These are phyloP conservation scores for Thryonomys swinderianus DNA, from an alignment of 2,113 vertebrate genomes.

Conservation along the genomic window DNA sequence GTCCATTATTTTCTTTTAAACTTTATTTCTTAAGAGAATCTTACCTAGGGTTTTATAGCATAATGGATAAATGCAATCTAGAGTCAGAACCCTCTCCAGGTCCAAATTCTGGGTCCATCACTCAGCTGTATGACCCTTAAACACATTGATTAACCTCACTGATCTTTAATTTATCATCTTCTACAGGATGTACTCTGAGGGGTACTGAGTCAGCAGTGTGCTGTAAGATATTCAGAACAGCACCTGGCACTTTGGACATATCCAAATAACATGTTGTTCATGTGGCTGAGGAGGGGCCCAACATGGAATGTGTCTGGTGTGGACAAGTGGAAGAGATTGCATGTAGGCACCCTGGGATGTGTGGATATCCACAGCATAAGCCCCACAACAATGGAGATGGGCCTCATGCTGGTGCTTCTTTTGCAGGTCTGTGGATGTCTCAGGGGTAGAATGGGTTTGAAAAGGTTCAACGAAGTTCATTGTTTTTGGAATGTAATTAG, in stretches of 20 bases:
- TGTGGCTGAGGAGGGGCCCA: rapidly evolving
- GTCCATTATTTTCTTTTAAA: background rate
- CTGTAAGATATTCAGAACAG: background rate
- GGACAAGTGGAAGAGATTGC: background rate
- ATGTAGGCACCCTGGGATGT: rapidly evolving
- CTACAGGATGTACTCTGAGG: background rate
- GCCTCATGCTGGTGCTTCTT: rapidly evolving
- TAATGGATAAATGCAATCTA: background rate
- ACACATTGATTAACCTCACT: background rate
- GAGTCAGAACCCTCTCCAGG: background rate
- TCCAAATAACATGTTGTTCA: no score
- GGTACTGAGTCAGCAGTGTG: background rate
- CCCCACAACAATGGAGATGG: rapidly evolving
- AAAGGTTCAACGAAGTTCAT: background rate
- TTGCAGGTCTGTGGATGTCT: background rate
- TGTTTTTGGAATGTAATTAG: background rate
- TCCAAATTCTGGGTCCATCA: background rate
- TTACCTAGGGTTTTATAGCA: background rate
- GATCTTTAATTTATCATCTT: background rate
- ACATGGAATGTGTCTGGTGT: rapidly evolving
- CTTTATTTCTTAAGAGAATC: background rate
- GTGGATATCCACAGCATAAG: background rate
- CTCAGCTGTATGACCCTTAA: background rate
- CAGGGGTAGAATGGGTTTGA: background rate
- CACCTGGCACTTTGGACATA: rapidly evolving